Evolutionary conservation across 2,797 vertebrate species (phyloP).

Genomic region (Dendrocincla tyrannina): DNA sequence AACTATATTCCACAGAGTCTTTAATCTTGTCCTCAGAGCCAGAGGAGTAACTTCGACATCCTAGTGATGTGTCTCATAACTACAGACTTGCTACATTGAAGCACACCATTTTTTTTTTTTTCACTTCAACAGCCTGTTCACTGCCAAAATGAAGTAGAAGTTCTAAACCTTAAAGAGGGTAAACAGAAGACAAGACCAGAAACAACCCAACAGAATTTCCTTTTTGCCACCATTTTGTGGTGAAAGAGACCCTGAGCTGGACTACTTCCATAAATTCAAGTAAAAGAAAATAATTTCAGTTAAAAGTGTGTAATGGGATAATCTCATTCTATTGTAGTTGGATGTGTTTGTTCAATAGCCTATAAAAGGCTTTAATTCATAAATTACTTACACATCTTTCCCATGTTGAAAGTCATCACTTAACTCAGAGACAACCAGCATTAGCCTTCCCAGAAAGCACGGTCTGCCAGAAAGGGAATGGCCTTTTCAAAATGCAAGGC

Average conservation of each 20-base stretch:
- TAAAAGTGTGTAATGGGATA: background rate
- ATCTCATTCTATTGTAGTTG: background rate
- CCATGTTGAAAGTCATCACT: conserved; percentile 11
- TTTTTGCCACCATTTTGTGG: background rate
- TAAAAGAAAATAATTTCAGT: background rate
- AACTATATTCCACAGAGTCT: background rate
- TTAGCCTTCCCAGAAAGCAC: conserved; percentile 23
- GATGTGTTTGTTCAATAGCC: background rate
- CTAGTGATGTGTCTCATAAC: background rate
- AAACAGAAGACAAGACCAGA: background rate
- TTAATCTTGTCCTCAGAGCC: background rate
- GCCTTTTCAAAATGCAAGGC: conserved; percentile 47
- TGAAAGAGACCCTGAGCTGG: background rate
- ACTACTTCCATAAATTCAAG: background rate
- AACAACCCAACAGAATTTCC: background rate
- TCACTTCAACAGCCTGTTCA: background rate
- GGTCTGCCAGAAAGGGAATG: conserved; percentile 42
- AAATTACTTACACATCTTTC: conserved; percentile 43
- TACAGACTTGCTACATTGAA: background rate
- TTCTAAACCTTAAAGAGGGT: background rate
- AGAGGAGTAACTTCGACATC: background rate
- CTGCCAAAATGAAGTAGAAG: background rate
- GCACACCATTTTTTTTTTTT: background rate
- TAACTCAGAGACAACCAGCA: background rate
- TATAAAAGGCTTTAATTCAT: conserved; percentile 34